A percentile compares a stretch with the other conserved stretches of the same genome.
Conservation (phyloP, 2,113 vertebrate genomes). For the Nerophis lumbriciformis region DNA sequence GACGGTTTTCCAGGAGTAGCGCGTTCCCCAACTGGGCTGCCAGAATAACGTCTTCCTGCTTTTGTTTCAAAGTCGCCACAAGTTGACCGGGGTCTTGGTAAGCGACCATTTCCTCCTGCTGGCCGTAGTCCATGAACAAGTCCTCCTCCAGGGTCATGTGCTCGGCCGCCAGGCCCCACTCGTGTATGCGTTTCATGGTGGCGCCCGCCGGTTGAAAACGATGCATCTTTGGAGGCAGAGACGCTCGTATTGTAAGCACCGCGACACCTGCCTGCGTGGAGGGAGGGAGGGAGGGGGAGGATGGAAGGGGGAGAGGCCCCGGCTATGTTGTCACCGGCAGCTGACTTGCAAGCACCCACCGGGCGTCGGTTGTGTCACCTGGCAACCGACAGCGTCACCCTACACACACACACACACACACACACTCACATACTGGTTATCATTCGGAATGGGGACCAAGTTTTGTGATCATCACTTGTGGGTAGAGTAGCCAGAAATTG, state of each 20-base stretch:
- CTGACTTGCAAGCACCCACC: background rate
- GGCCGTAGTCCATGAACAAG: constrained; percentile 65
- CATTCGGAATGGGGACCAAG: too few species aligned
- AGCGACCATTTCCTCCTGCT: constrained; percentile 62
- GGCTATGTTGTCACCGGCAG: background rate
- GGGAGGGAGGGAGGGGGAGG: background rate
- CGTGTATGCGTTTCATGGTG: constrained; percentile 57
- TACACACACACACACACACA: background rate
- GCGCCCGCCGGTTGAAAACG: background rate
- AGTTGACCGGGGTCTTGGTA: constrained; percentile 66
- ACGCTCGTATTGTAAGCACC: too few species aligned
- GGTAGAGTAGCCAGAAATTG: too few species aligned
- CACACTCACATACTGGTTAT: too few species aligned
- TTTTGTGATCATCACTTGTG: too few species aligned
- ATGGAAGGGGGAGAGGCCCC: too few species aligned
- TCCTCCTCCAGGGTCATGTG: constrained; percentile 62
- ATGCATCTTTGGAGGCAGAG: background rate
- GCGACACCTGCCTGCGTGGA: background rate
- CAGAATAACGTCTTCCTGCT: constrained; percentile 75
- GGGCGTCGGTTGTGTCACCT: constrained; percentile 4
- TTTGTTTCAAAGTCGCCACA: constrained; percentile 68
- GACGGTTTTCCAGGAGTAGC: constrained; percentile 72
- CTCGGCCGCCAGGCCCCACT: constrained; percentile 55
- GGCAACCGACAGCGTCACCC: background rate
- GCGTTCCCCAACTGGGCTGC: constrained; percentile 77